Base-by-base conservation (phyloP, 2,888 invertebrate species). In the Diaperis boleti region DNA sequence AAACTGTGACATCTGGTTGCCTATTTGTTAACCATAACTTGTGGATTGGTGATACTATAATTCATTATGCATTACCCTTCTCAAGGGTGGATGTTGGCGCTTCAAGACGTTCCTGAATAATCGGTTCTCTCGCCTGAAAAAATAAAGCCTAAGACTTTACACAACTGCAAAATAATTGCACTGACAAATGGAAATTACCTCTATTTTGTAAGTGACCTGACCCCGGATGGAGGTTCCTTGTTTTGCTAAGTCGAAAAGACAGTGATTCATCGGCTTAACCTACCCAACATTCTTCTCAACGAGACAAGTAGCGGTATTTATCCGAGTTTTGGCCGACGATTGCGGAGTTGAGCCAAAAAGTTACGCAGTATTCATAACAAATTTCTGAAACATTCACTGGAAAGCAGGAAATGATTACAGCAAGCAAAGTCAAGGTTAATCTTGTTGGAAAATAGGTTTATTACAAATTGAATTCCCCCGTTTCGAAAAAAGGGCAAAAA, bases 251-350 rank as follows among this genome's bases (percentile, higher is more conserved):
- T 13, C n/a, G 41, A 42, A 20, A 42, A 42, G 41, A 20, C 11
- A n/a, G 10, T 42, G 20, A 42, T 42, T 42, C 41, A 42, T 42
- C 20, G 17, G 8, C 41, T 10, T 42, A 42, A 42, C 41, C 41
- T 42, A 20, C 20, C 15, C 41, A 20, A 42, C 18, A 8, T 42
- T 42, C 10, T 18, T 42, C 20, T 3, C 6, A 42, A 15, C n/a
- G 17, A 42, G 33, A 33, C 11, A 33, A 26, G 33, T 13, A 13
- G 33, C 33, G 33, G 11, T 33, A n/a, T 33, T 10, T 10, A 33
- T 33, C n/a, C 33, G 33, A 13, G 33, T 33, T 33, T 33, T 5
- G 33, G 26, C 26, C 6, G n/a, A 26, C 3, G 26, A 26, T 26
- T 26, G 26, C n/a, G 2, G n/a, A 26, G n/a, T 26, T n/a, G 8